Conservation (phyloP, 2,797 vertebrate genomes). For the Dermochelys coriacea region DNA sequence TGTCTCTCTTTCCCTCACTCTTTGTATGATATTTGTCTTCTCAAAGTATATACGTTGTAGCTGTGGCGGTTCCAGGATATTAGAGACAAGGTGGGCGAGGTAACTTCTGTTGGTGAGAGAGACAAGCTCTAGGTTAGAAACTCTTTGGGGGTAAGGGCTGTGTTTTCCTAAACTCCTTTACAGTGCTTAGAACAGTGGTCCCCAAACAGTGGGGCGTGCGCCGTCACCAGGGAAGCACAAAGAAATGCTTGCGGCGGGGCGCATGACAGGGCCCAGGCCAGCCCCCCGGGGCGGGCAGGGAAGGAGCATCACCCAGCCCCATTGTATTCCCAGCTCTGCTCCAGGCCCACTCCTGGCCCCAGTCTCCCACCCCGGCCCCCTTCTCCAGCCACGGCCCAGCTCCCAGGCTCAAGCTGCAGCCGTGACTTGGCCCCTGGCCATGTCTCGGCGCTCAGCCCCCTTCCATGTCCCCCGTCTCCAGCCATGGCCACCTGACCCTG, state of each 20-base stretch:
- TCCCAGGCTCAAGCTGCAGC: too few species aligned
- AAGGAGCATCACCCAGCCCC: not conserved
- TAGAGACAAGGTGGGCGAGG: not conserved
- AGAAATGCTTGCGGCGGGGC: not conserved
- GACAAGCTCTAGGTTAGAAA: not conserved
- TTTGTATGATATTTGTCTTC: not conserved
- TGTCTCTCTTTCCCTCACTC: not conserved
- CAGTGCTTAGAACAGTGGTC: not conserved
- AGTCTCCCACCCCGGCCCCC: too few species aligned
- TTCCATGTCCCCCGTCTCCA: accelerated
- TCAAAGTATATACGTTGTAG: not conserved
- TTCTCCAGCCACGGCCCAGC: too few species aligned
- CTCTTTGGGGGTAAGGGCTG: not conserved
- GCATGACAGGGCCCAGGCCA: not conserved
- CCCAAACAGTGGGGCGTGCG: too few species aligned
- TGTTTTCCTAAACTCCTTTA: not conserved
- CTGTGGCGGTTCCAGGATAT: not conserved
- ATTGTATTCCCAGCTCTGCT: not conserved
- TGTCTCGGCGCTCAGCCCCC: accelerated
- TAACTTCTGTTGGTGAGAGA: not conserved
- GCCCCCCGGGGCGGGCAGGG: not conserved
- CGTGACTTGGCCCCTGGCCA: too few species aligned
- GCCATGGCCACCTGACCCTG: too few species aligned
- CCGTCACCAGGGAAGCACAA: too few species aligned
- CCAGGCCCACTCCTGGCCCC: too few species aligned